Evolutionary conservation across 2,113 vertebrate genomes (phyloP), one percentile per base, ranked within the genome.

Genomic region (Thamnophis sirtalis): DNA sequence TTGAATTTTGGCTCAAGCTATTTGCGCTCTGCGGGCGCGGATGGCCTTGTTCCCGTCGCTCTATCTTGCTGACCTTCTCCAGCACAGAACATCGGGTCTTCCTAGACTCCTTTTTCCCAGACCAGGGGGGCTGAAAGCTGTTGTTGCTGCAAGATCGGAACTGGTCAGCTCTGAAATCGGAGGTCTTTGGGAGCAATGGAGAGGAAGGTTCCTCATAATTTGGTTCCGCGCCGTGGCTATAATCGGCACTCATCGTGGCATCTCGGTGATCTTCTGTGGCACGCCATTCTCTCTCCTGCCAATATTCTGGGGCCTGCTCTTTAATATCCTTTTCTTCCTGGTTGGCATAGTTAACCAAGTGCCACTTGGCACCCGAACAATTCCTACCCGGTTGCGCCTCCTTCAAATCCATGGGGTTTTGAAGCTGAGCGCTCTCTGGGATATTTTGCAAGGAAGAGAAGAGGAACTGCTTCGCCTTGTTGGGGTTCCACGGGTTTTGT

Each of bases 61-160:
- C 99, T 28, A 99, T 98, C 92, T 97, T 98, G 92, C 95, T 98
- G 49, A 99, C 98, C 93, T 98, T 99, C 97, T 99, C 99, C 93
- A 99, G 96, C 92, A 99, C 99, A 0, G 98, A 99, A 94, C 98
- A 98, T 94, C 95, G 93, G 54, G 97, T 48, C 92, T 94, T 95
- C 17, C 28, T 90, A 85, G 87, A 89, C 0, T 98, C 97, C 68
- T 93, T 54, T 91, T 94, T 97, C 89, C 96, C 93, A 1, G 92
- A 94, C 26, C 96, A 95, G 11, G 92, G 28, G 84, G 88, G 89
- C 26, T 94, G 96, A 89, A 94, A 92, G 54, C 94, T 92, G 0
- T 96, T 94, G 90, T 94, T 7, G 85, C 95, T 96, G 93, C 96
- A 94, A 1, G 97, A 97, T 93, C 96, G 97, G 38, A 97, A 95